Conservation (phyloP, 1,140 invertebrate genomes). For the Hirudo medicinalis region DNA sequence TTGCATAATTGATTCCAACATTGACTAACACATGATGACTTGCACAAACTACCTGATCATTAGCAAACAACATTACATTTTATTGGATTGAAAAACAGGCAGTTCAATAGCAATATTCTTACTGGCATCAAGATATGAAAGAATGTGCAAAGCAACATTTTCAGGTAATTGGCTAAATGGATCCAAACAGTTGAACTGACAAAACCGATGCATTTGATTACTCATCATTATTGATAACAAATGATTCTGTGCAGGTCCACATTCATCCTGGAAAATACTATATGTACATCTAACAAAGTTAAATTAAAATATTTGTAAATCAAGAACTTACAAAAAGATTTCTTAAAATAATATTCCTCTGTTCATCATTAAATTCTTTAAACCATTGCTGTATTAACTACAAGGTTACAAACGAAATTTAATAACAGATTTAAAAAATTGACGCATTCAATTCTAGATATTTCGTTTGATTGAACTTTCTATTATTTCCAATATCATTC, state of each 20-base stretch:
- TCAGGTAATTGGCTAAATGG: constrained; percentile 42
- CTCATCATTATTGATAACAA: constrained; percentile 41
- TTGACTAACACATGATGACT: constrained; percentile 34
- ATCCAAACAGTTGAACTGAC: constrained; percentile 45
- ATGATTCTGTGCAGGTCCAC: constrained; percentile 42
- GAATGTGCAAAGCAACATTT: constrained; percentile 39
- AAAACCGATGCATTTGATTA: constrained; percentile 39
- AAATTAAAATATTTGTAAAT: background rate
- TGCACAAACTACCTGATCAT: constrained; percentile 36
- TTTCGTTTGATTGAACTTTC: too few species aligned
- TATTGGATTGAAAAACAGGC: background rate
- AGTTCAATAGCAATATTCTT: background rate
- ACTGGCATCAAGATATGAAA: constrained; percentile 47
- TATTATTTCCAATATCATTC: too few species aligned
- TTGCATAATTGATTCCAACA: constrained; percentile 34
- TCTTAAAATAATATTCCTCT: constrained; percentile 42
- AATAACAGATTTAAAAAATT: too few species aligned
- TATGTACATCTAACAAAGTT: constrained; percentile 8
- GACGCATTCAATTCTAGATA: too few species aligned
- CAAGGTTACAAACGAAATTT: constrained; percentile 23
- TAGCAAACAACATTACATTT: background rate
- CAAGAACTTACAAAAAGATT: constrained; percentile 38
- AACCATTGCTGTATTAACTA: constrained; percentile 41
- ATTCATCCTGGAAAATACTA: constrained; percentile 33
- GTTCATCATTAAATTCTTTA: constrained; percentile 42